These are phyloP conservation scores for Archegozetes longisetosus DNA, from an alignment of 1,140 invertebrate genomes.

Conservation along the genomic window DNA sequence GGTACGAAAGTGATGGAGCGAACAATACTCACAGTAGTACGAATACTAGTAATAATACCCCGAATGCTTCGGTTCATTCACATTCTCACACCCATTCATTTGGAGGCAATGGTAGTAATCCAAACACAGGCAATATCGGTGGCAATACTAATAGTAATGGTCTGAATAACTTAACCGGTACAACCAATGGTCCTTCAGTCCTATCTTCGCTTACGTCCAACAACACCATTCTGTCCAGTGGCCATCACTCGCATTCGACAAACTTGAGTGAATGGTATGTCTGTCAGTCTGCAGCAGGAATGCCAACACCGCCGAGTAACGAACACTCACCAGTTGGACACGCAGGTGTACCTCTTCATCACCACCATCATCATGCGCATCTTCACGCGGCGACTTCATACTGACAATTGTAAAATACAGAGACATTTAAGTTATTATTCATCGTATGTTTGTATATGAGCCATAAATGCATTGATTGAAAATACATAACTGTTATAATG, in stretches of 20 bases:
- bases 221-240: constrained; percentile 1
- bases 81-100: not conserved
- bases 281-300: constrained; percentile 36
- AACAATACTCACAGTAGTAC: constrained; percentile 25
- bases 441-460: not conserved
- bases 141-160: constrained; percentile 12
- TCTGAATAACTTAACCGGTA: constrained; percentile 15
- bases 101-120: not conserved
- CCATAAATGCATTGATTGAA: too few relatives aligned
- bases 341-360: constrained; percentile 14
- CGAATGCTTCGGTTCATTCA: not conserved
- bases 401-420: not conserved
- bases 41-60: not conserved
- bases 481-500: too few relatives aligned
- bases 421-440: not conserved
- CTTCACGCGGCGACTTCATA: constrained; percentile 28
- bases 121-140: not conserved
- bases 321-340: constrained; percentile 28
- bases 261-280: constrained; percentile 39
- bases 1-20: constrained; percentile 26
- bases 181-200: constrained; percentile 9
- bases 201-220: constrained; percentile 12
- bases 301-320: constrained; percentile 35
- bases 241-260: constrained; percentile 7
- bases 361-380: constrained; percentile 29